Evolutionary conservation across 2,113 vertebrate species (phyloP).

Genomic region (Microtus richardsoni): DNA sequence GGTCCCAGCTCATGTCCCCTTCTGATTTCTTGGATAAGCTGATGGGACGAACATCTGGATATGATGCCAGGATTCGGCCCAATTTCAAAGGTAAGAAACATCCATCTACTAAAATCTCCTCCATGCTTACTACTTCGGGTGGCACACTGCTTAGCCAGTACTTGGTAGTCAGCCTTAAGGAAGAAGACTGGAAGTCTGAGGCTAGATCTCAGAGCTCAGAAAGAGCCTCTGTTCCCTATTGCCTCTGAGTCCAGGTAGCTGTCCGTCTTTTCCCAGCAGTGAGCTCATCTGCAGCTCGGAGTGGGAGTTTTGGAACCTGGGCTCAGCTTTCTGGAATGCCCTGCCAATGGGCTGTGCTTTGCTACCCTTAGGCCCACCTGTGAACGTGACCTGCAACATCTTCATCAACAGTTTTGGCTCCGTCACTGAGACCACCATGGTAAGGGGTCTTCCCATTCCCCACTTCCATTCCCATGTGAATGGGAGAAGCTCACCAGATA

Average conservation of each 20-base stretch:
- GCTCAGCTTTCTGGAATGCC: constrained; percentile 34
- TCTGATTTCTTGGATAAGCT: constrained; percentile 98
- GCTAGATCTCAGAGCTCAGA: constrained; percentile 27
- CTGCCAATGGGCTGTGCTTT: constrained; percentile 66
- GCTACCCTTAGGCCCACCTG: constrained; percentile 90
- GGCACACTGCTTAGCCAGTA: not conserved
- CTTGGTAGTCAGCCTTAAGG: not conserved
- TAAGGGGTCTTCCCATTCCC: constrained; percentile 82
- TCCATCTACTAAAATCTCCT: not conserved
- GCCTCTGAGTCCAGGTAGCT: not conserved
- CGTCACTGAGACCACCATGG: constrained; percentile 97
- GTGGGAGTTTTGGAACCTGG: not conserved
- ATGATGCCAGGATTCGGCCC: constrained; percentile 96
- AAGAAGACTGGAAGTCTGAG: constrained; percentile 3
- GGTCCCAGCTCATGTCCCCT: constrained; percentile 90
- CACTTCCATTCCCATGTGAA: not conserved
- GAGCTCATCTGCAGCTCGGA: not conserved
- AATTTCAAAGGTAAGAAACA: constrained; percentile 95
- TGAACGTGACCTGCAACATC: constrained; percentile 98
- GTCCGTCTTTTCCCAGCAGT: constrained; percentile 36
- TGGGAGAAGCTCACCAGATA: constrained; percentile 8
- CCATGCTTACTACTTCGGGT: not conserved
- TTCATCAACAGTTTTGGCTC: constrained; percentile 98
- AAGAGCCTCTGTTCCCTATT: not conserved
- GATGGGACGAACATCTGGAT: constrained; percentile 95